Conservation (phyloP, 2,113 vertebrate species). For the Colinus virginianus region DNA sequence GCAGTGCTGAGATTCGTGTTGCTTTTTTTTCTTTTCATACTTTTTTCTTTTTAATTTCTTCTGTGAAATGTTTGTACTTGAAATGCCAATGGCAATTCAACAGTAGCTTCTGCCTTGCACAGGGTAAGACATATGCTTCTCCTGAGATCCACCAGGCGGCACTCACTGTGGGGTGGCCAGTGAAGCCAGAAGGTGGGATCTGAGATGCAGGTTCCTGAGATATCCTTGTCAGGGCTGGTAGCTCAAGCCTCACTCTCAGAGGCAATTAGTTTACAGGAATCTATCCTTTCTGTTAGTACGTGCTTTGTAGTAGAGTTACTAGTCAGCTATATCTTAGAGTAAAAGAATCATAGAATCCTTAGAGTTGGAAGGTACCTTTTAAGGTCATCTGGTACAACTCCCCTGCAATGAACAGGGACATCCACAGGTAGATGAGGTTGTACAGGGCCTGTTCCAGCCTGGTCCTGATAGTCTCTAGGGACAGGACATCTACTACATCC, state of each 20-base stretch:
- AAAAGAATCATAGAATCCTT: too few species aligned
- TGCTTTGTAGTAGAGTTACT: not conserved
- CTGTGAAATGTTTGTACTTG: not conserved
- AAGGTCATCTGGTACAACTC: too few species aligned
- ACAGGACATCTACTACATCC: too few species aligned
- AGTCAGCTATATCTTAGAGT: not conserved
- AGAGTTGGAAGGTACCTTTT: too few species aligned
- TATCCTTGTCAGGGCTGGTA: not conserved
- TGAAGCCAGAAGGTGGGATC: not conserved
- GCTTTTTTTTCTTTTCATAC: not conserved
- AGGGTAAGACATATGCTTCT: not conserved
- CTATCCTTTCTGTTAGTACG: accelerated
- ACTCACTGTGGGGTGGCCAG: not conserved
- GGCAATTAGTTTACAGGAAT: not conserved
- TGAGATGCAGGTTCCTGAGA: not conserved
- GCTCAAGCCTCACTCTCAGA: accelerated
- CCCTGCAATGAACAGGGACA: too few species aligned
- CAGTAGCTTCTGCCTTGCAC: not conserved
- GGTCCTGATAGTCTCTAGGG: too few species aligned
- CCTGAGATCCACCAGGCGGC: not conserved
- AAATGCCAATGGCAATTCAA: not conserved
- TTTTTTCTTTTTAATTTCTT: not conserved
- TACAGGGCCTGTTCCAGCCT: too few species aligned
- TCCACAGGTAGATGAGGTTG: too few species aligned
- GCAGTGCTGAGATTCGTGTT: not conserved